Percentiles rank a stretch among this genome's conserved stretches.
Conservation (phyloP, 1,140 invertebrate genomes). For the Cydia pomonella region DNA sequence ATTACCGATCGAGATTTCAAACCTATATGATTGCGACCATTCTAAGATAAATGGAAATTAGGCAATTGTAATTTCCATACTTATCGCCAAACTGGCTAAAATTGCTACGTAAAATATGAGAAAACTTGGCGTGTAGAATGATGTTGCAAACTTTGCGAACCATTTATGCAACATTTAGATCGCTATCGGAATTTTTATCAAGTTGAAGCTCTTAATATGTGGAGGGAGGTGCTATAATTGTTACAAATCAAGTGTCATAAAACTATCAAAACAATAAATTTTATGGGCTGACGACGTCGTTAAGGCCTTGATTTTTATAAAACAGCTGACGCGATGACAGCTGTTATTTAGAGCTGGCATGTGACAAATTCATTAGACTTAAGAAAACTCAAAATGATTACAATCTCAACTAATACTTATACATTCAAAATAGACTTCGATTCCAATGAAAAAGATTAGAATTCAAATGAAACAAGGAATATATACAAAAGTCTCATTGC, state of each 20-base stretch:
- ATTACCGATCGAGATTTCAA: no score
- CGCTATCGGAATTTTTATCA: constrained; percentile 3
- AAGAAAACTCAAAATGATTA: constrained; percentile 36
- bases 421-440: background rate
- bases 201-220: constrained; percentile 39
- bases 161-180: constrained; percentile 3
- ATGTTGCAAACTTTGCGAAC: background rate
- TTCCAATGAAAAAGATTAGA: background rate
- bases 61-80: constrained; percentile 1
- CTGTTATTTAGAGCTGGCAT: constrained; percentile 52
- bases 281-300: constrained; percentile 63
- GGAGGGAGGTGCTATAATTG: constrained; percentile 46
- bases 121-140: background rate
- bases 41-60: constrained; percentile 1
- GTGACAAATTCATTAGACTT: constrained; percentile 61
- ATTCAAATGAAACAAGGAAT: background rate
- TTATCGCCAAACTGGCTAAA: background rate
- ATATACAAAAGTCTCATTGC: background rate
- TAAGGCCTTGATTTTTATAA: constrained; percentile 64
- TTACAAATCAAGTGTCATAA: constrained; percentile 47
- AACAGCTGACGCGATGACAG: constrained; percentile 65
- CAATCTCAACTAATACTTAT: background rate
- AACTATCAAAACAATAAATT: constrained; percentile 58
- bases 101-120: background rate
- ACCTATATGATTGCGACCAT: background rate